Evolutionary conservation across 1,140 invertebrate species (phyloP), one percentile per base, ranked within the genome.

Genomic region (Phymorhynchus buccinoides): DNA sequence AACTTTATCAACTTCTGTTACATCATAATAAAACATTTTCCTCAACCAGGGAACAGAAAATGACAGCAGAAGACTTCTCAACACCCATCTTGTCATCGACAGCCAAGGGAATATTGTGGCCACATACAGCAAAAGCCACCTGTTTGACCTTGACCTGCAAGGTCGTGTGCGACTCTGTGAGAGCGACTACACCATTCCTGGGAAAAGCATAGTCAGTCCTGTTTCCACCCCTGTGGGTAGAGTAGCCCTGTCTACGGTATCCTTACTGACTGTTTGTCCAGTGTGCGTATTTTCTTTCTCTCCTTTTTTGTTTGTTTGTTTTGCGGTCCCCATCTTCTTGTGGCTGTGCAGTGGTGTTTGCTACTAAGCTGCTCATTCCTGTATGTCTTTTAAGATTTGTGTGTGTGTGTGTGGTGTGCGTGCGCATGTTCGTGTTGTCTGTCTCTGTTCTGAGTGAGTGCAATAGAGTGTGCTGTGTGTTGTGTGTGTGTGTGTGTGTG

Each of bases 81-180:
- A 99, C 92, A 96, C 96, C 0, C 98, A 99, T 93, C 91, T 99
- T 3, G 93, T 99, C 66, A 96, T 99, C 81, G 95, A 98, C 91
- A 94, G 95, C 86, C 88, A 95, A n/a, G 98, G 98, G 0, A 93
- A 96, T 82, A 95, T 99, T 85, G 95, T 95, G 0, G 95, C 95
- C 12, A 94, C 95, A 0, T 99, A 99, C 93, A 94, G 96, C 77
- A 99, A 99, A 93, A 91, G 97, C 32, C 98, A 99, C 94, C 94
- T 99, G 1, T 99, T 99, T 93, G 97, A 99, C 94, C 96, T 98
- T 73, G 95, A 96, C 77, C 96, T 98, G 85, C 96, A 96, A 30
- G 96, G 96, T 88, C 93, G 93, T 88, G 56, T 96, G 87, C 95
- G 95, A 39, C 91, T 97, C 12, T 95, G 95, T 91, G 98, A 99